phyloP scores from a whole-genome alignment of 1,140 invertebrate genomes.

The Drosophila triauraria region DNA sequence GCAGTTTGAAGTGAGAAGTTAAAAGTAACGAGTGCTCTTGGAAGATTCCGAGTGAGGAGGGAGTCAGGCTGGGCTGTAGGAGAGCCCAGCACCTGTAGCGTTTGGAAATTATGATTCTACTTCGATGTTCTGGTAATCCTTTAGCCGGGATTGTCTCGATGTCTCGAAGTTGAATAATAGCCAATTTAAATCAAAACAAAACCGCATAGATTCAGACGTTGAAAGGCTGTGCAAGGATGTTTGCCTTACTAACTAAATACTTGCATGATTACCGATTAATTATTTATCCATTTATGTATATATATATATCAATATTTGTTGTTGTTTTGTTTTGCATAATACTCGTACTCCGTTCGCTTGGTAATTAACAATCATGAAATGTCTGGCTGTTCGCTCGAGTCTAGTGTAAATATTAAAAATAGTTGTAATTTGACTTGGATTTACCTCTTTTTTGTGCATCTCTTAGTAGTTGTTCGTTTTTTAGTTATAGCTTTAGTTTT shows the following conservation, averaged over 20 bases:
- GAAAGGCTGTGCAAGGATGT: conserved; percentile 33
- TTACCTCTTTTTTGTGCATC: conserved; percentile 43
- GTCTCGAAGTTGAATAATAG: conserved; percentile 26
- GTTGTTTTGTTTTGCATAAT: conserved; percentile 48
- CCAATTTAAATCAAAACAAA: conserved; percentile 6
- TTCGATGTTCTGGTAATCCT: conserved; percentile 42
- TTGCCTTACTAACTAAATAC: conserved; percentile 57
- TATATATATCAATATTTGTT: conserved; percentile 29
- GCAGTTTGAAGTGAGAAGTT: conserved; percentile 30
- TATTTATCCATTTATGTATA: conserved; percentile 45
- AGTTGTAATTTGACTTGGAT: conserved; percentile 76
- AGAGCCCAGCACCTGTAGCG: conserved; percentile 2
- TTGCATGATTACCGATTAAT: conserved; percentile 47
- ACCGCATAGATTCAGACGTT: conserved; percentile 2
- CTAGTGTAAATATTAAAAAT: conserved; percentile 76
- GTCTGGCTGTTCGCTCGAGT: conserved; percentile 26
- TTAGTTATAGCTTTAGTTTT: conserved; percentile 10
- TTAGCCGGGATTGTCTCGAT: conserved; percentile 42
- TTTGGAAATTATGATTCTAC: conserved; percentile 42
- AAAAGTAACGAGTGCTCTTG: conserved; percentile 28
- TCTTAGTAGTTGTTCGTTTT: conserved; percentile 23
- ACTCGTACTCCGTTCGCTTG: conserved; percentile 56
- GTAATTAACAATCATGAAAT: conserved; percentile 59
- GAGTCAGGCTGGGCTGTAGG: not conserved
- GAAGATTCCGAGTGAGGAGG: conserved; percentile 35